Evolutionary conservation across 2,888 invertebrate species (phyloP).

Genomic region (Phasia obesa): DNA sequence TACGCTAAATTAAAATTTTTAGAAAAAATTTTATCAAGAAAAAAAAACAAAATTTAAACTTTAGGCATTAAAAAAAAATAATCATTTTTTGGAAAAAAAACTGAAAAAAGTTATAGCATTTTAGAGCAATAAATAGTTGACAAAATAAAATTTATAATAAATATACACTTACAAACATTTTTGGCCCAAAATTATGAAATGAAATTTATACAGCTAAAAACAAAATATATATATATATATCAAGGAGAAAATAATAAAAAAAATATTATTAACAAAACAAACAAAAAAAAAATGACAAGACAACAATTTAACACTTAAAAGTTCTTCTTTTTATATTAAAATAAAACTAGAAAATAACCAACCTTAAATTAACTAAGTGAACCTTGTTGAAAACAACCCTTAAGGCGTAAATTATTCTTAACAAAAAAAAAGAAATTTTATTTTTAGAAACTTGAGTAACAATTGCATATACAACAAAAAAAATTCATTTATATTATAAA

Average conservation of each 20-base stretch:
- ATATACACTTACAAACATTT: slow-evolving; percentile 71
- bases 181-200: slow-evolving; percentile 70
- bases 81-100: slow-evolving; percentile 60
- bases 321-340: slow-evolving; percentile 47
- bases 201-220: slow-evolving; percentile 68
- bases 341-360: slow-evolving; percentile 23
- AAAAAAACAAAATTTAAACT: slow-evolving; percentile 60
- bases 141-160: slow-evolving; percentile 63
- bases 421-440: slow-evolving; percentile 53
- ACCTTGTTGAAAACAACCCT: slow-evolving; percentile 32
- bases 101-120: slow-evolving; percentile 67
- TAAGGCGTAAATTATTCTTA: slow-evolving; percentile 36
- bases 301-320: slow-evolving; percentile 62
- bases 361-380: slow-evolving; percentile 37
- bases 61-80: slow-evolving; percentile 66
- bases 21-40: slow-evolving; percentile 79
- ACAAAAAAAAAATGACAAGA: slow-evolving; percentile 57
- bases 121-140: slow-evolving; percentile 72
- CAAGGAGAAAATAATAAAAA: slow-evolving; percentile 40
- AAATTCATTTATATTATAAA: slow-evolving; percentile 48
- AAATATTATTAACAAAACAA: slow-evolving; percentile 61
- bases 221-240: slow-evolving; percentile 63
- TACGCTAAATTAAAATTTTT: slow-evolving; percentile 80
- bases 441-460: slow-evolving; percentile 65
- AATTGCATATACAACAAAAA: slow-evolving; percentile 61